Evolutionary conservation across 2,113 vertebrate genomes (phyloP).

Genomic region (Eublepharis macularius): DNA sequence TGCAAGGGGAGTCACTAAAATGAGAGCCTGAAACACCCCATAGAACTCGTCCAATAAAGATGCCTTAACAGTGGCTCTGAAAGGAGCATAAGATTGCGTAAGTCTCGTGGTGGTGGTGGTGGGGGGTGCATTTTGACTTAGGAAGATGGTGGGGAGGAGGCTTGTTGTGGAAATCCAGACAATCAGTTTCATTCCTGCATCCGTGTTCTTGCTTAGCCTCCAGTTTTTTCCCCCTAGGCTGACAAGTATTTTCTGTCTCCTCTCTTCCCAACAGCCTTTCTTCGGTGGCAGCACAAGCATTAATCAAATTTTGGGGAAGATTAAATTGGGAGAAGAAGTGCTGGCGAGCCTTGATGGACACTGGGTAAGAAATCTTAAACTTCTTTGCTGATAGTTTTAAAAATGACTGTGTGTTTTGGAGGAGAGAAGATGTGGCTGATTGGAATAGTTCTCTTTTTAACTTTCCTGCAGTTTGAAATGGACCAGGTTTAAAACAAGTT

Average conservation of each 20-base stretch:
- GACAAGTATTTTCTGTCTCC: slow-evolving; percentile 12
- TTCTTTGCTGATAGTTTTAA: neutral
- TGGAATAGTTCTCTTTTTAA: neutral
- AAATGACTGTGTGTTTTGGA: neutral
- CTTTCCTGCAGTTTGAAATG: neutral
- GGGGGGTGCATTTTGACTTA: too few species aligned
- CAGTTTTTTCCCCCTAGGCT: neutral
- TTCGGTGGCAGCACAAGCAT: slow-evolving; percentile 85
- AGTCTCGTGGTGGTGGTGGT: neutral
- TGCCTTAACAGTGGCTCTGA: neutral
- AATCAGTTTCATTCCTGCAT: neutral
- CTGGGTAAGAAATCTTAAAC: slow-evolving; percentile 80
- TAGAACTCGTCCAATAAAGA: neutral
- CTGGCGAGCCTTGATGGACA: slow-evolving; percentile 86
- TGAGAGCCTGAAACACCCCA: neutral
- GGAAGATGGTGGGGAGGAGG: too few species aligned
- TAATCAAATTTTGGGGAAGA: slow-evolving; percentile 94
- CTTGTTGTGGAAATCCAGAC: neutral
- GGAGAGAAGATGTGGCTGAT: neutral
- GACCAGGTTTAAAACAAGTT: neutral
- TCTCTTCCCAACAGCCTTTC: slow-evolving; percentile 83
- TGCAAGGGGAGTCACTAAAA: neutral
- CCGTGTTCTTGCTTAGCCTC: slow-evolving; percentile 15
- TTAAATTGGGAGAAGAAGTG: slow-evolving; percentile 83
- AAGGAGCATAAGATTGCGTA: neutral